Base-by-base conservation (phyloP, 2,113 vertebrate species). In the Tragulus kanchil region DNA sequence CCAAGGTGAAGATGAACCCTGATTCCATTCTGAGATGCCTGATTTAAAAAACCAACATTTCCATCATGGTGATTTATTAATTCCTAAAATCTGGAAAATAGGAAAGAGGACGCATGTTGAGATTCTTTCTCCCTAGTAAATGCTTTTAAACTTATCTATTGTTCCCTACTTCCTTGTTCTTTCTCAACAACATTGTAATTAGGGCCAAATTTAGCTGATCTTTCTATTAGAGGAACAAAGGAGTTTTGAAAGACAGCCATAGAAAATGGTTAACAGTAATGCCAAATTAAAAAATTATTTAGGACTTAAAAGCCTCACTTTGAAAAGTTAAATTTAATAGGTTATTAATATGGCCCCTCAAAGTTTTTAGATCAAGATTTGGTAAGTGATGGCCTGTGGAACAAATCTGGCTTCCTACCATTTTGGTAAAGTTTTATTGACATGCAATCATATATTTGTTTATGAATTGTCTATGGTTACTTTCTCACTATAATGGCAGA, bases 181-280 rank as follows among this genome's bases (percentile, higher is more conserved):
- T 93, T 96, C n/a, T 78, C 84, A 89, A 88, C 13, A 78, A 21
- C 64, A 88, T 75, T 75, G 81, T 78, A 92, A 97, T 90, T 61
- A 93, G 69, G 86, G 61, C 75, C 95, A 97, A 93, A 95, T 94
- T 95, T 96, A 89, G 91, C 83, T 87, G 86, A 96, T 93, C 95
- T 97, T 96, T 96, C 71, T 69, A 64, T 93, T 15, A 89, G 42
- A 54, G 73, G 59, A 96, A 93, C 67, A 93, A 92, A 93, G 93
- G 94, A 17, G 6, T 16, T 94, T 94, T 95, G 75, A 92, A 84
- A 95, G 90, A 94, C 48, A 93, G 75, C n/a, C 52, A 88, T 12
- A 65, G 91, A 95, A 96, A 93, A 92, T 82, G 79, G 15, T 89
- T 96, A 87, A 64, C 1, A 77, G n/a, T 85, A 61, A 67, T 23